Percentiles rank a stretch among this genome's conserved stretches.
Conservation (phyloP, 2,113 vertebrate species). For the Balaenoptera acutorostrata region DNA sequence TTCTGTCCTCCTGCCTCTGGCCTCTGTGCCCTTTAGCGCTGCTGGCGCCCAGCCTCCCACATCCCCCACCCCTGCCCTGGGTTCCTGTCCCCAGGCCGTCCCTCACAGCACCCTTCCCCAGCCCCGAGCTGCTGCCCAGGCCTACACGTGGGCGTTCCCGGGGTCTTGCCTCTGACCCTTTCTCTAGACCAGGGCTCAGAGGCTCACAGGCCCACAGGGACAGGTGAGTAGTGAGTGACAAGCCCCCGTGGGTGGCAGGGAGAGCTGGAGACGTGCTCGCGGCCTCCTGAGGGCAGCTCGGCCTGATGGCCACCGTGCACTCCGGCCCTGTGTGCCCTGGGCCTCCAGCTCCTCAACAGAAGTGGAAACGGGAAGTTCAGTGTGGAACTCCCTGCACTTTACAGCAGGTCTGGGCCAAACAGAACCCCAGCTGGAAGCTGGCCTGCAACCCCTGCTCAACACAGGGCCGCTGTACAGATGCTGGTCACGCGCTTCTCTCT, state of each 20-base stretch:
- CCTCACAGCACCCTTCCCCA: accelerated
- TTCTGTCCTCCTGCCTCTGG: background rate
- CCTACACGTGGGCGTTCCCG: accelerated
- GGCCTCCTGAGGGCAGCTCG: background rate
- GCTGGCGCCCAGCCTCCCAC: background rate
- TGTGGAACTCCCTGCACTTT: background rate
- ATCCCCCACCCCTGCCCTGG: background rate
- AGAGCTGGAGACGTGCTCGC: background rate
- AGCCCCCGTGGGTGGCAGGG: accelerated
- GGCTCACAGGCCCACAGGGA: background rate
- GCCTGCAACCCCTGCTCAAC: background rate
- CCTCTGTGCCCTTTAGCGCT: background rate
- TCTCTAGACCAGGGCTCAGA: too few species aligned
- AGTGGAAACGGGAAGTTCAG: background rate
- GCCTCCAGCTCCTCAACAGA: background rate
- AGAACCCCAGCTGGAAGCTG: background rate
- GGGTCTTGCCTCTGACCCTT: background rate
- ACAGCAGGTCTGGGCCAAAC: background rate
- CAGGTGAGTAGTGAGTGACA: accelerated
- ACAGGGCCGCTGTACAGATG: accelerated
- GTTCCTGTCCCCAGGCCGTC: too few species aligned
- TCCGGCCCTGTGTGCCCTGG: background rate
- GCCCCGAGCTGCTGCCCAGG: background rate
- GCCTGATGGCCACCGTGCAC: accelerated
- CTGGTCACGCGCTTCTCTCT: background rate